Evolutionary conservation across 2,113 vertebrate species (phyloP), one percentile per base, ranked within the genome.

Genomic region (Bettongia penicillata): DNA sequence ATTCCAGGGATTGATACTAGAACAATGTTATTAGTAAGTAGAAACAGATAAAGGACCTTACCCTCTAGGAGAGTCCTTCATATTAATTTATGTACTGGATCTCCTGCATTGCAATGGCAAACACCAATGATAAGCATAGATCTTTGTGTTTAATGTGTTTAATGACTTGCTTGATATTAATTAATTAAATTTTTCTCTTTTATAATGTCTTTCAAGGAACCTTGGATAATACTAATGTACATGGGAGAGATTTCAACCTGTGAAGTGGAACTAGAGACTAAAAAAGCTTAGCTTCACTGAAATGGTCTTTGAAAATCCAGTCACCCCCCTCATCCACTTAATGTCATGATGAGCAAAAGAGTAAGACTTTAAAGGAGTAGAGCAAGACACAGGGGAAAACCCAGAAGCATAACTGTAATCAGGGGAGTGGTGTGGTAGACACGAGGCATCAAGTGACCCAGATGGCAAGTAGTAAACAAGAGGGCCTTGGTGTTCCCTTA

Each of bases 371-470:
- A 84, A 7, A 84, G 19, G 16, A 84, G 6, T 43, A 84, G 19
- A 43, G n/a, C 16, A 84, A 84, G n/a, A 43, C 51, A 51, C 9
- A 57, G 47, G 89, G 61, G 94, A 51, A 93, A 95, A 68, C 26
- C n/a, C 23, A 91, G 93, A 92, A 84, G 92, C 53, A 84, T 90
- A 48, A 8, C 68, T 53, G 26, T 19, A 94, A 95, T 23, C 37
- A n/a, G 68, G 90, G 51, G 53, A 91, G 48, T 84, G 24, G 37
- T 47, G 61, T 89, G 49, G 92, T 68, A 94, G 95, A 90, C 84
- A 93, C 51, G 23, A 93, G 26, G 2, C 92, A 55, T 52, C 16
- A 61, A 94, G 51, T 91, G 89, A 25, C 25, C 93, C 3, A 43
- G 37, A 84, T 84, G 43, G 5, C 3, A 24, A 55, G 28, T 49